Conservation (phyloP, 2,113 vertebrate species). For the Cottus gobio region DNA sequence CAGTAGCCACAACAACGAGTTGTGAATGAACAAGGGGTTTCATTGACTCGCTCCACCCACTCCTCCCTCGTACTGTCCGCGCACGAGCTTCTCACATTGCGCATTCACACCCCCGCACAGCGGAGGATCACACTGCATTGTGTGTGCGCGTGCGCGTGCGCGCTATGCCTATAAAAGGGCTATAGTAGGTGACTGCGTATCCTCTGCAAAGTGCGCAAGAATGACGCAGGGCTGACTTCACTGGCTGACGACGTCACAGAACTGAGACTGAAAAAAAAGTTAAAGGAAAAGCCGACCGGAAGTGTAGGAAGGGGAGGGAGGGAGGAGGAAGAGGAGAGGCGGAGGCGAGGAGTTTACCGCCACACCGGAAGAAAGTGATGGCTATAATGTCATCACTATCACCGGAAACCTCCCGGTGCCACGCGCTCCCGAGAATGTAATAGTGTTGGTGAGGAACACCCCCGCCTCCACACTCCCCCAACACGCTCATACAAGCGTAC, state of each 20-base stretch:
- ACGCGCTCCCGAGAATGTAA: conserved; percentile 53
- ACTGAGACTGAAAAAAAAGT: conserved; percentile 48
- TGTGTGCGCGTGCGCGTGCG: conserved; percentile 45
- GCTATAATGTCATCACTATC: conserved; percentile 72
- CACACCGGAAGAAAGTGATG: conserved; percentile 68
- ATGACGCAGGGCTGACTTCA: conserved; percentile 84
- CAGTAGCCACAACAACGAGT: conserved; percentile 41
- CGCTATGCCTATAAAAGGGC: conserved; percentile 80
- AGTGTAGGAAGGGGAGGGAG: conserved; percentile 55
- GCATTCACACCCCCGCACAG: conserved; percentile 46
- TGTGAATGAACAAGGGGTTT: conserved; percentile 72
- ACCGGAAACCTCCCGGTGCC: conserved; percentile 78
- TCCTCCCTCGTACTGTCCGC: conserved; percentile 37
- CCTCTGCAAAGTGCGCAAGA: conserved; percentile 85
- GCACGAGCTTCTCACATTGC: conserved; percentile 48
- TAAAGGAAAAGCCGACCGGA: conserved; percentile 76
- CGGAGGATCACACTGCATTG: conserved; percentile 67
- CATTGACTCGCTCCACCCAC: conserved; percentile 66
- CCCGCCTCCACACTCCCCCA: not conserved
- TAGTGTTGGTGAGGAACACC: conserved; percentile 43
- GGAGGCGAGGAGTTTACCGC: conserved; percentile 3
- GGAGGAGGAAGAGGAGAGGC: not conserved
- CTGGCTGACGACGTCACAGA: conserved; percentile 77
- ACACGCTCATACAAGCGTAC: not conserved
- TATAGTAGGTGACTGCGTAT: conserved; percentile 82